Conservation (phyloP, 2,797 vertebrate genomes). For the Pitangus sulphuratus region DNA sequence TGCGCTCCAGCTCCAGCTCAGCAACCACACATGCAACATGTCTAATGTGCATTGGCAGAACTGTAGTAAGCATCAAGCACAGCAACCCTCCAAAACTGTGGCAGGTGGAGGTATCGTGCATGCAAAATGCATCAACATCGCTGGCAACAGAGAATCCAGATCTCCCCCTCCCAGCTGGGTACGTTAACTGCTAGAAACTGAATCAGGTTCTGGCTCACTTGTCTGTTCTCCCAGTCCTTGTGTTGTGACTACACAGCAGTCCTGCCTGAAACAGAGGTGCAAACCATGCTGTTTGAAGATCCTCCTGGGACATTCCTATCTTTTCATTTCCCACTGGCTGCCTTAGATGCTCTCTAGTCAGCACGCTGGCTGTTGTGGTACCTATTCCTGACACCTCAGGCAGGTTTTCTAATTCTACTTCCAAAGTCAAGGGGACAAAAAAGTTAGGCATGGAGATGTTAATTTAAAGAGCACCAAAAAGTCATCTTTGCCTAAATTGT, state of each 20-base stretch:
- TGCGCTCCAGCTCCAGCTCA: background rate
- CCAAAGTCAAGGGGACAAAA: background rate
- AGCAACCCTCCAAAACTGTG: fast-evolving
- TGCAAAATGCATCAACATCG: background rate
- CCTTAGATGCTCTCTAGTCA: background rate
- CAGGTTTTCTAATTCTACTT: background rate
- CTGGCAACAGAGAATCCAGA: background rate
- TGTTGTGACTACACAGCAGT: fast-evolving
- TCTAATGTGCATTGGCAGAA: fast-evolving
- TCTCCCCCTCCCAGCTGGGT: background rate
- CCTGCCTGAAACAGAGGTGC: background rate
- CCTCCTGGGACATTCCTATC: background rate
- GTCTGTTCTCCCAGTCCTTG: background rate
- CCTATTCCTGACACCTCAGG: background rate
- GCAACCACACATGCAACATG: background rate
- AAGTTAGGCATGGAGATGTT: background rate
- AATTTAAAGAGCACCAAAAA: background rate
- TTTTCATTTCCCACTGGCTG: background rate
- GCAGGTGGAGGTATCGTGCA: background rate
- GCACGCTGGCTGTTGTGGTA: background rate
- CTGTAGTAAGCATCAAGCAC: background rate
- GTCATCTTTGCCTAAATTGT: background rate
- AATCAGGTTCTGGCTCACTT: background rate
- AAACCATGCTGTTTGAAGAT: background rate
- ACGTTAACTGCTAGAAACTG: background rate